These are phyloP conservation scores for Torymus aiolomorphi DNA, from an alignment of 2,888 invertebrate genomes.

Conservation along the genomic window DNA sequence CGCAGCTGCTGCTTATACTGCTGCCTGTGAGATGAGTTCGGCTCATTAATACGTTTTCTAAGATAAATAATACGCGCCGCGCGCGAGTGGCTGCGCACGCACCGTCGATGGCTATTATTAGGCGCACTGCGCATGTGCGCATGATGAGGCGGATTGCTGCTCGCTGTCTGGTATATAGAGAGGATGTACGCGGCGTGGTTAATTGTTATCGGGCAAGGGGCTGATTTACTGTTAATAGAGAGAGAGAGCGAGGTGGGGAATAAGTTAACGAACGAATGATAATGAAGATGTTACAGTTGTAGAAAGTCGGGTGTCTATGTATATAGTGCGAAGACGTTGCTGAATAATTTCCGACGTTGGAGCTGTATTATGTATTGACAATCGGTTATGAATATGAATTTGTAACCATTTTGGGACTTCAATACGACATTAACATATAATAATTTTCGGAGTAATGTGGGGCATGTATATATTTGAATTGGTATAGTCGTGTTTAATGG, in stretches of 20 bases:
- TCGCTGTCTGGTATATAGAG: not conserved
- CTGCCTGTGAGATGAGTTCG: not conserved
- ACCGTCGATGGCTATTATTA: constrained; percentile 11
- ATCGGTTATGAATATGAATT: constrained; percentile 29
- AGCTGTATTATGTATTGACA: constrained; percentile 29
- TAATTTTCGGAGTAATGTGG: not conserved
- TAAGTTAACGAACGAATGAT: constrained; percentile 27
- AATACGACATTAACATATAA: constrained; percentile 1
- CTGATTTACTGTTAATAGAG: constrained; percentile 33
- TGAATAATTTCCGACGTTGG: constrained; percentile 27
- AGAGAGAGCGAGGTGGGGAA: not conserved
- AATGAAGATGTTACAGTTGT: constrained; percentile 40
- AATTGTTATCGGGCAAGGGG: constrained; percentile 32
- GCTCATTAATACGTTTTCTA: constrained; percentile 45
- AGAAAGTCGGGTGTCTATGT: not conserved
- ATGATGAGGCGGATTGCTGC: not conserved
- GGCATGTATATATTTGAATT: no score
- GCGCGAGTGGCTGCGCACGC: not conserved
- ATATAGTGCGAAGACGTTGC: not conserved
- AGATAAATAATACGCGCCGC: constrained; percentile 38
- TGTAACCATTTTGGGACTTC: constrained; percentile 7
- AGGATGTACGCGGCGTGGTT: constrained; percentile 13
- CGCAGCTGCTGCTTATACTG: no score
- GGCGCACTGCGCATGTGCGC: not conserved
- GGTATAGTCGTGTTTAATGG: no score